Conservation (phyloP, 2,888 invertebrate species). For the Scaptomyza polygonia region DNA sequence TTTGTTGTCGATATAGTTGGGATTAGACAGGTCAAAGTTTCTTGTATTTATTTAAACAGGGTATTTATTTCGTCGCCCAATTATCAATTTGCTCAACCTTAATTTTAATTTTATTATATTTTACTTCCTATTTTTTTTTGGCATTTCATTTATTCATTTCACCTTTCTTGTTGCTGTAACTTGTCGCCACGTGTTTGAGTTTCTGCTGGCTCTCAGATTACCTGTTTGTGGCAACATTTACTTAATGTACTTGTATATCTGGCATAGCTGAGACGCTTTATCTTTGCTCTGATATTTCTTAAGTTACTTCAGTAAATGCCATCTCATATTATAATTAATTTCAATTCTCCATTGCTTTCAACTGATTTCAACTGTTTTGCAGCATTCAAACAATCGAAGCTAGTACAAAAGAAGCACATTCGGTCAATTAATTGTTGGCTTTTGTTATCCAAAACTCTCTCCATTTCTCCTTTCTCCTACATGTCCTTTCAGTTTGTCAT, state of each 20-base stretch:
- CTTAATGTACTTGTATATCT: too few relatives aligned
- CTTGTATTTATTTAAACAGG: neutral
- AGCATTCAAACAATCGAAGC: conserved; percentile 4
- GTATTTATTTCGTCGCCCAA: neutral
- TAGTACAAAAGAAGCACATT: neutral
- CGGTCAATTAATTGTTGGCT: conserved; percentile 20
- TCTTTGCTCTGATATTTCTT: too few relatives aligned
- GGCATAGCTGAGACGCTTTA: too few relatives aligned
- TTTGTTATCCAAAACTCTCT: neutral
- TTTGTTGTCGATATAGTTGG: neutral
- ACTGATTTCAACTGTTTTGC: conserved; percentile 4
- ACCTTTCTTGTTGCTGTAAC: conserved; percentile 16
- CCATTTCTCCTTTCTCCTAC: conserved; percentile 10
- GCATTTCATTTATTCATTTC: conserved; percentile 8
- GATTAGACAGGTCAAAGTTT: neutral
- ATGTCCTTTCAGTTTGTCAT: conserved; percentile 19
- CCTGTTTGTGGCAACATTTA: conserved; percentile 37
- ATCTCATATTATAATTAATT: too few relatives aligned
- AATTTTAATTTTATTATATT: conserved; percentile 6
- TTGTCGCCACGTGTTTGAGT: conserved; percentile 53
- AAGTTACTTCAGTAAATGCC: too few relatives aligned
- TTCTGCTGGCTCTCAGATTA: conserved; percentile 56
- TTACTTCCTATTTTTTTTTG: conserved; percentile 7
- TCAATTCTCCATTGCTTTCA: neutral
- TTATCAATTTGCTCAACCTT: neutral